These are phyloP conservation scores for Sabatieria punctata DNA, from an alignment of 2,888 invertebrate genomes.

Conservation along the genomic window DNA sequence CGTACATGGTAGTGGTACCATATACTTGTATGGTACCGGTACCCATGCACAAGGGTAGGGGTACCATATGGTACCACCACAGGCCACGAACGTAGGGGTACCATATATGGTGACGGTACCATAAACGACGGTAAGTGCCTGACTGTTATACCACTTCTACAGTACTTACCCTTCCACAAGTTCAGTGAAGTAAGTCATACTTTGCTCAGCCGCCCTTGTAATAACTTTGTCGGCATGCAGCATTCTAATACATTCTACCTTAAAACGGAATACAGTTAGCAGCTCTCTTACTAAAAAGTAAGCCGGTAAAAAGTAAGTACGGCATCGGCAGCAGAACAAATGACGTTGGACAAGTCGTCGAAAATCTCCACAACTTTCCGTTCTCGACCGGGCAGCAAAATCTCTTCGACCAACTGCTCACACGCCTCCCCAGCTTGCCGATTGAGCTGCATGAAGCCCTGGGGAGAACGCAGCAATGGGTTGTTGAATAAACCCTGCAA, in stretches of 20 bases:
- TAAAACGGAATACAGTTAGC: constrained; percentile 10
- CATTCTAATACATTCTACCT: constrained; percentile 78
- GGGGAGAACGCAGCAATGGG: constrained; percentile 14
- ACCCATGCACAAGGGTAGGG: not conserved
- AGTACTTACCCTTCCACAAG: constrained; percentile 52
- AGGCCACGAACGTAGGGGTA: too few relatives aligned
- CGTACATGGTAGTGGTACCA: too few relatives aligned
- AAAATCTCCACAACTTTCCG: constrained; percentile 80
- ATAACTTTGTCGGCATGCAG: constrained; percentile 63
- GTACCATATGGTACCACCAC: too few relatives aligned
- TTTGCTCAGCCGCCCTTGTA: constrained; percentile 65
- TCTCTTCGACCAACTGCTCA: constrained; percentile 5
- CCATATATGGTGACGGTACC: too few relatives aligned
- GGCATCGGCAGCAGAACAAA: constrained; percentile 89
- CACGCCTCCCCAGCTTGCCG: constrained; percentile 12
- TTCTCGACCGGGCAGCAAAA: too few relatives aligned
- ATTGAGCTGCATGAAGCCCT: constrained; percentile 16
- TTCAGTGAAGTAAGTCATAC: constrained; percentile 67
- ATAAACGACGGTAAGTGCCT: too few relatives aligned
- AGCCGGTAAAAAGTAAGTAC: constrained; percentile 19
- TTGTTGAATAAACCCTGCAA: constrained; percentile 25
- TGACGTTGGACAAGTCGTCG: constrained; percentile 79
- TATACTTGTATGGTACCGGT: too few relatives aligned
- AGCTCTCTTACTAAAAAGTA: not conserved
- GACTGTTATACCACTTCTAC: too few relatives aligned